Conservation (phyloP, 2,888 invertebrate species). For the Melolontha melolontha region DNA sequence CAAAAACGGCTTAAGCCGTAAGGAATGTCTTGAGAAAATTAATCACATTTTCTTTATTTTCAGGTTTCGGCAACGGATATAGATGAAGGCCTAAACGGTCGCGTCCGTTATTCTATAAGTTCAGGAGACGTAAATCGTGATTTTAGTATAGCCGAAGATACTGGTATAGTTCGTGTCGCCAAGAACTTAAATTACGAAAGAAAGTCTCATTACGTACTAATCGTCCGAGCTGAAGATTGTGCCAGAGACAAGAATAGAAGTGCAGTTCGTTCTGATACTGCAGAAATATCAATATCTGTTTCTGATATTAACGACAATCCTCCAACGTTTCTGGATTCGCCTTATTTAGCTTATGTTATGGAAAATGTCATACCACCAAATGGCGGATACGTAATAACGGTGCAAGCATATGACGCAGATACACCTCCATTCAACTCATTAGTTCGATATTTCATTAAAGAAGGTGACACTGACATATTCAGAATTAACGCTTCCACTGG, state of each 20-base stretch:
- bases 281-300: conserved; percentile 85
- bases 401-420: conserved; percentile 91
- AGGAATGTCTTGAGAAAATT: too few relatives aligned
- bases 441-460: conserved; percentile 93
- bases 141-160: conserved; percentile 92
- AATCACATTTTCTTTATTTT: too few relatives aligned
- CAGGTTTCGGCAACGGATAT: conserved; percentile 90
- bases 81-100: conserved; percentile 90
- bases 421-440: conserved; percentile 90
- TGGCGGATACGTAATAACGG: conserved; percentile 83
- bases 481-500: conserved; percentile 93
- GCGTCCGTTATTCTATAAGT: conserved; percentile 90
- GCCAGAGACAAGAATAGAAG: conserved; percentile 75
- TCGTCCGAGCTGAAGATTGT: conserved; percentile 90
- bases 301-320: conserved; percentile 95
- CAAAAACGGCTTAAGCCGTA: too few relatives aligned
- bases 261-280: conserved; percentile 75
- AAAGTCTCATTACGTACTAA: conserved; percentile 84
- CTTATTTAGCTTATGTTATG: conserved; percentile 92
- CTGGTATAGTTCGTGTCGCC: conserved; percentile 89
- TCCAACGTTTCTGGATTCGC: conserved; percentile 94
- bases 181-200: conserved; percentile 95
- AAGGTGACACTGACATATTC: conserved; percentile 92
- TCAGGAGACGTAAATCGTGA: conserved; percentile 91
- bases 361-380: conserved; percentile 89